A percentile compares a stretch with the other conserved stretches of the same genome.
Evolutionary conservation across 2,888 invertebrate species (phyloP).

Genomic region (Aphidius colemani): DNA sequence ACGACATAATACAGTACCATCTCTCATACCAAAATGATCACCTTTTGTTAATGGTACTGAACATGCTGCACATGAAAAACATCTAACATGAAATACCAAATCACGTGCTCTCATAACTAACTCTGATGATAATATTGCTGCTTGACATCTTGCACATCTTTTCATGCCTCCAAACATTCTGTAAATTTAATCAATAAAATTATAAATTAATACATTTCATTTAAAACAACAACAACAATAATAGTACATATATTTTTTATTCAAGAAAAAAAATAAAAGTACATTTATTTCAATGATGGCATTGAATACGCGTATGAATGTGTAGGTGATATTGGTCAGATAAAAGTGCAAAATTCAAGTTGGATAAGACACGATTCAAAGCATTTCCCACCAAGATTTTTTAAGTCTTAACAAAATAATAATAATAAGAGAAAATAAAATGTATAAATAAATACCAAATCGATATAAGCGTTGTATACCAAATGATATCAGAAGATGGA

Average conservation of each 20-base stretch:
- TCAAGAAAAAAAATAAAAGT: too few relatives aligned
- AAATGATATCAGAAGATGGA: constrained; percentile 36
- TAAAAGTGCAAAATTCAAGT: constrained; percentile 29
- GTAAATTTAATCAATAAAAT: constrained; percentile 37
- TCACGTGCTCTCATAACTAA: constrained; percentile 94
- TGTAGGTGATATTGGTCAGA: constrained; percentile 29
- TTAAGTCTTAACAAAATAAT: constrained; percentile 16
- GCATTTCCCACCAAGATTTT: constrained; percentile 36
- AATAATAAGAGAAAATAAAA: constrained; percentile 5
- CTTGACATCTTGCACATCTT: constrained; percentile 87
- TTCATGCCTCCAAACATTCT: constrained; percentile 86
- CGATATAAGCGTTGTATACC: constrained; percentile 26
- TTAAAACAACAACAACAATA: too few relatives aligned
- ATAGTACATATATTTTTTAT: too few relatives aligned
- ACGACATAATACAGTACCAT: constrained; percentile 87
- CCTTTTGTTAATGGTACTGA: constrained; percentile 86
- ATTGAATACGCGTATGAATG: constrained; percentile 6
- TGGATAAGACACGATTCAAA: constrained; percentile 37
- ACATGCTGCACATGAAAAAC: constrained; percentile 92
- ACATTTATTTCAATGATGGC: neutral
- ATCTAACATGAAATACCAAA: constrained; percentile 91
- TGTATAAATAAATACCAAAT: constrained; percentile 19
- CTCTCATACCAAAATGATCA: constrained; percentile 92
- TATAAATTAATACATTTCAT: too few relatives aligned
- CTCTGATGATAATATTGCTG: constrained; percentile 86